Evolutionary conservation across 2,113 vertebrate species (phyloP), one percentile per base, ranked within the genome.

Genomic region (Xyliphius kryptos): DNA sequence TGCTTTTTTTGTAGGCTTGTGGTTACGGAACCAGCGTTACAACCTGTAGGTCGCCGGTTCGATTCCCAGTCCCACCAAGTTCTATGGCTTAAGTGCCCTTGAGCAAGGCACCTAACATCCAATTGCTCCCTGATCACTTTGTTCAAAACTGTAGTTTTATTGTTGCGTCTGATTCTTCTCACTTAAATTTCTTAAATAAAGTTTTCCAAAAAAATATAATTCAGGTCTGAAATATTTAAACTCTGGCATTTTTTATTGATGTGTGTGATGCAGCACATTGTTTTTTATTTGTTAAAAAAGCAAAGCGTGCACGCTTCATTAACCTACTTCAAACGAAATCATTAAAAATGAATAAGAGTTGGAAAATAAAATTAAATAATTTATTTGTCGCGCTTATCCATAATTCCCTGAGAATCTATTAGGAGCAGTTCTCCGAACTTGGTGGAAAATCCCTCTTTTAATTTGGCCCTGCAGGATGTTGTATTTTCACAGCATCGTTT

Each of bases 331-430:
- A 88, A 89, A 87, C 84, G 81, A 80, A 83, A 81, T 77, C 66
- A 81, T 89, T 79, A 87, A 87, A 87, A 83, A 87, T 85, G 82
- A 82, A 87, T 87, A 83, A 80, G 83, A 82, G 85, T 89, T 88
- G 84, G n/a, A n/a, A n/a, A 83, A 77, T 81, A 77, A 86, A 88
- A 87, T 87, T 82, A 80, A 87, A 88, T 88, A 86, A 87, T 88
- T 85, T 82, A 85, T 77, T 80, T 81, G 77, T 66, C 55, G 40
- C 51, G 71, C 67, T 61, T 68, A 74, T 26, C 61, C 22, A 11
- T 56, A 74, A 66, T 70, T 65, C 67, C 54, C 57, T 32, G 59
- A 67, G 61, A 74, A 72, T 72, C 61, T 51, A 56, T 72, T 75
- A 72, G 65, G 48, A 64, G 67, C 21, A 16, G 15, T 41, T 43